Evolutionary conservation across 2,797 vertebrate genomes (phyloP), one percentile per base, ranked within the genome.

Genomic region (Euphonia xanthogaster): DNA sequence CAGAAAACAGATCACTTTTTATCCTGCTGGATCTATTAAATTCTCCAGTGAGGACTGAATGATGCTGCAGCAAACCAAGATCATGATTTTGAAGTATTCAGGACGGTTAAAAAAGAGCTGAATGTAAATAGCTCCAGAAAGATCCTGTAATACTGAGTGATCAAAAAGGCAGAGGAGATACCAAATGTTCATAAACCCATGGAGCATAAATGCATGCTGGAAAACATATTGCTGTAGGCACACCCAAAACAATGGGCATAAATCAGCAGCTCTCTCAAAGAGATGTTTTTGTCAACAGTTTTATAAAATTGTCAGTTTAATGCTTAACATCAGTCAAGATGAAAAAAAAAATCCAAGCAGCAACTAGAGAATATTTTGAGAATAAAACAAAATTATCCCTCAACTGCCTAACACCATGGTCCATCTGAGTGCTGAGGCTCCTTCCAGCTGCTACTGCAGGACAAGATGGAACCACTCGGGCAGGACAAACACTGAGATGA

Each of bases 331-430:
- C 61, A 74, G 89, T 13, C 62, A 42, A 57, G 27, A 61, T 13
- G 20, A 5, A 47, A 58, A 62, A 24, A 48, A 37, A 70, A 66
- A 6, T 44, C 30, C 44, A 37, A 48, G 37, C 17, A 51, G 33
- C 18, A 73, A 51, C 71, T 70, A 66, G 24, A 55, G 31, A 74
- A 27, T 33, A 66, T 60, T 42, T 33, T 67, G 39, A 35, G 70
- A 93, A 81, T 8, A 50, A 71, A 74, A 31, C 40, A 25, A 65
- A 71, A 47, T 25, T 27, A 9, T 73, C 28, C 48, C n/a, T 35
- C 0, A 0, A 25, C 16, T 30, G 33, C 2, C 1, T 3, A 61
- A 84, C 0, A 5, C n/a, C 31, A 28, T 0, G 1, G 68, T 4
- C 3, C 45, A 51, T 11, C 22, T 1, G 4, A 74, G 40, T 3